Base-by-base conservation (phyloP, 1,140 invertebrate species). In the Pseudomyrmex cubaensis region DNA sequence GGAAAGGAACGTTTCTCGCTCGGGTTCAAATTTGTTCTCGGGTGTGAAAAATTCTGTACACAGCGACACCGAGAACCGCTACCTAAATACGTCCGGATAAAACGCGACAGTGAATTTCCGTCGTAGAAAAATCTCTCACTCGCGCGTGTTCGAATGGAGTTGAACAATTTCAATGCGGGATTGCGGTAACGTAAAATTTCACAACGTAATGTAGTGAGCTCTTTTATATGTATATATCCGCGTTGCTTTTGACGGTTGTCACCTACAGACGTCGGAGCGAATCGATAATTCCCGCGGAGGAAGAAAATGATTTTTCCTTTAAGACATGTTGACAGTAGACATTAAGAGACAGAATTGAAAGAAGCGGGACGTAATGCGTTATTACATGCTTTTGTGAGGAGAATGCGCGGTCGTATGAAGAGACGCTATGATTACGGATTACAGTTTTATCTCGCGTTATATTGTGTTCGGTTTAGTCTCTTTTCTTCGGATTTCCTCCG, bases 21-120 rank as follows among this genome's bases (percentile, higher is more conserved):
- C 54, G 54, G 76, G 66, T 80, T 80, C 76, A 72, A 80, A 70
- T 70, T 70, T 72, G 76, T 59, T 80, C 76, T 59, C 54, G 66
- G 76, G 44, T n/a, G 76, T 25, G 44, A 69, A 46, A 17, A 25
- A 22, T 61, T 17, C 44, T 22, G 44, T 48, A 72, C 20, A 54
- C 20, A 54, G 0, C 25, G 54, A 44, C 56, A 59, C 46, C 66
- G 76, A 54, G 66, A n/a, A 35, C 35, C 66, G 17, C 48, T 10
- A 56, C 25, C 22, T 52, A 20, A 48, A 12, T 25, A 17, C 5
- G 44, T 2, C 3, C 3, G 64, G 17, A 13, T 13, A 10, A 67
- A 52, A 15, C 25, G 62, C n/a, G 5, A n/a, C 62, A 7, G 13
- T 64, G n/a, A 66, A 76, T 62, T 62, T 74, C 56, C 46, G 46